Evolutionary conservation across 2,888 invertebrate species (phyloP), one percentile per base, ranked within the genome.

Genomic region (Cryptus viduatorius): DNA sequence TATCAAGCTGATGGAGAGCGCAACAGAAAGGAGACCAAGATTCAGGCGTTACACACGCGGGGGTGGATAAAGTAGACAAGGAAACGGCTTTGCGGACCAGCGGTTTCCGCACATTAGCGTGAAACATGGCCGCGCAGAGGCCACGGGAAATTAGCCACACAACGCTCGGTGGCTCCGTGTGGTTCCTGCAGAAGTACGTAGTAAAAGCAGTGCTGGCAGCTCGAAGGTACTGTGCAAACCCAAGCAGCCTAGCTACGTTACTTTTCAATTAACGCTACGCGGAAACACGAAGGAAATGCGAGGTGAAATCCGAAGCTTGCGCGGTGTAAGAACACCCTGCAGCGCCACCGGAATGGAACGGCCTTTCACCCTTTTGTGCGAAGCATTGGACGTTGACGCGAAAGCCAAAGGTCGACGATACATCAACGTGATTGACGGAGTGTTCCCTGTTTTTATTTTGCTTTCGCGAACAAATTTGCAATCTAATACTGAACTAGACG

Each of bases 61-160:
- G 3, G 68, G 46, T 46, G 29, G 48, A 68, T 46, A 48, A n/a
- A 29, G 76, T 72, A 46, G 75, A 73, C 75, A 71, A 44, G 79
- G 79, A 72, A 59, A 79, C 50, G 79, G 67, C 76, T 72, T 79
- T 79, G 79, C 46, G 76, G 82, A 76, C 82, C 75, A 61, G 84
- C 79, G 84, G 82, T 82, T 84, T 82, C 82, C 79, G 84, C 84
- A 67, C 84, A 84, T 84, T 84, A 84, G 84, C 71, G 84, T 84
- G 84, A 82, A 84, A 84, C 84, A 84, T 82, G 82, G 84, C 84
- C 84, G 71, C 82, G 81, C 16, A 50, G 75, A 78, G 84, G 78
- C 84, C 76, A 84, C 82, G 84, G 84, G 76, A 82, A 84, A 84
- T 84, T 84, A 84, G 82, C 82, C 82, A 53, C 84, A 82, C 84